phyloP scores from a whole-genome alignment of 2,113 vertebrate genomes.

The Trinectes maculatus region DNA sequence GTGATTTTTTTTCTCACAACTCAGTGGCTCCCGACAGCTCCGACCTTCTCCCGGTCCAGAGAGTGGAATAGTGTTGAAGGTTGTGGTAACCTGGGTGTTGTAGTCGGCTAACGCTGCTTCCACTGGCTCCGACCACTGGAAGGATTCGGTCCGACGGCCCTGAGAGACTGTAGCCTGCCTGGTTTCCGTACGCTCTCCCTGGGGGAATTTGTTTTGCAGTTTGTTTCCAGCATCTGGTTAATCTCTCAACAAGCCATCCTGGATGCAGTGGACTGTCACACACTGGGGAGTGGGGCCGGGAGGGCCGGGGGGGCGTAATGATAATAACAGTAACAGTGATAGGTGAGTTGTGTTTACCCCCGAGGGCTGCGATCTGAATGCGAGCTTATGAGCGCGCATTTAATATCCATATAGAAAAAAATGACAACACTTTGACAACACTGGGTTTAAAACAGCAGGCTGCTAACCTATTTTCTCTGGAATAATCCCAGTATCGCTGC shows the following conservation, averaged over 20 bases:
- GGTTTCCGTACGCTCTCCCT: slow-evolving; percentile 24
- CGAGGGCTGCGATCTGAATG: slow-evolving; percentile 28
- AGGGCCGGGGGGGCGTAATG: too few relatives aligned
- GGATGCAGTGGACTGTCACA: slow-evolving; percentile 69
- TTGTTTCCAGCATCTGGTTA: slow-evolving; percentile 72
- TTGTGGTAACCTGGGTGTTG: slow-evolving; percentile 31
- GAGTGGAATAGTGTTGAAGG: slow-evolving; percentile 4
- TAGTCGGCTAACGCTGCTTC: slow-evolving; percentile 31
- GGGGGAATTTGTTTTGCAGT: slow-evolving; percentile 63
- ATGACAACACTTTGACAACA: slow-evolving; percentile 18
- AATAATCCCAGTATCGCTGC: slow-evolving; percentile 36
- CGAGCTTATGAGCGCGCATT: slow-evolving; percentile 54
- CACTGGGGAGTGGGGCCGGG: too few relatives aligned
- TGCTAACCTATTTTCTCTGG: slow-evolving; percentile 41
- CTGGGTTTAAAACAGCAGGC: slow-evolving; percentile 39
- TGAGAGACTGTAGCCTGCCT: slow-evolving; percentile 26
- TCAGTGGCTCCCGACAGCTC: slow-evolving; percentile 27
- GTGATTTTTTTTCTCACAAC: slow-evolving; percentile 51
- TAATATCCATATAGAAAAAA: slow-evolving; percentile 45
- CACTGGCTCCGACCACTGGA: slow-evolving; percentile 41
- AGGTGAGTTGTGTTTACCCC: slow-evolving; percentile 69
- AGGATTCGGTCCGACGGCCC: slow-evolving; percentile 51
- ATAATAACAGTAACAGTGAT: slow-evolving; percentile 71
- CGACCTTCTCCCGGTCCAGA: slow-evolving; percentile 6
- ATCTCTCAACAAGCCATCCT: slow-evolving; percentile 70